Conservation (phyloP, 2,888 invertebrate species). For the Drosophila multiciliata region DNA sequence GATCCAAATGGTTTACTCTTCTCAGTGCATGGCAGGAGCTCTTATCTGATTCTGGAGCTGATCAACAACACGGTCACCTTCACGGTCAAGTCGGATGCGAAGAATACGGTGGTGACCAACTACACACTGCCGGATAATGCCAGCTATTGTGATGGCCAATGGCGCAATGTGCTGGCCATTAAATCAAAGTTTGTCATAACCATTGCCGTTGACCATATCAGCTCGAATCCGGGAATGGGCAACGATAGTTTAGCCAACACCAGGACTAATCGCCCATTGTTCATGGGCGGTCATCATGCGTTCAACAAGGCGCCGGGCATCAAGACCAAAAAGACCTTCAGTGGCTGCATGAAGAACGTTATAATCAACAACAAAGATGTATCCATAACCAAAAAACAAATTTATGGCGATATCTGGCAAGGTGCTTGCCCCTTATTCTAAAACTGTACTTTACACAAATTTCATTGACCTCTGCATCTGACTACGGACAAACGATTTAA, state of each 20-base stretch:
- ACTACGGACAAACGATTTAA: conserved; percentile 31
- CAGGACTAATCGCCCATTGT: conserved; percentile 93
- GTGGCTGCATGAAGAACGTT: conserved; percentile 92
- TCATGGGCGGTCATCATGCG: conserved; percentile 94
- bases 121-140: conserved; percentile 89
- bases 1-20: conserved; percentile 93
- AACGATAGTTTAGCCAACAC: conserved; percentile 88
- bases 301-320: conserved; percentile 87
- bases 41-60: conserved; percentile 95
- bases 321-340: conserved; percentile 89
- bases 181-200: conserved; percentile 96
- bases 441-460: neutral
- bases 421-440: conserved; percentile 93
- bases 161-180: conserved; percentile 94
- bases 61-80: conserved; percentile 93
- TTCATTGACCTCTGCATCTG: neutral
- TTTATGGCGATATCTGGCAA: conserved; percentile 90
- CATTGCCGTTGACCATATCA: conserved; percentile 93
- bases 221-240: conserved; percentile 90
- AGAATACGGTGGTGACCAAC: conserved; percentile 89
- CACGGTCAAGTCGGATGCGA: conserved; percentile 91
- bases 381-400: conserved; percentile 86
- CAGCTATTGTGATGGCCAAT: conserved; percentile 96
- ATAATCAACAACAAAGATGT: conserved; percentile 87
- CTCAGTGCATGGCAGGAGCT: conserved; percentile 92